Conservation (phyloP, 1,140 invertebrate genomes). For the Branchinecta lindahli region DNA sequence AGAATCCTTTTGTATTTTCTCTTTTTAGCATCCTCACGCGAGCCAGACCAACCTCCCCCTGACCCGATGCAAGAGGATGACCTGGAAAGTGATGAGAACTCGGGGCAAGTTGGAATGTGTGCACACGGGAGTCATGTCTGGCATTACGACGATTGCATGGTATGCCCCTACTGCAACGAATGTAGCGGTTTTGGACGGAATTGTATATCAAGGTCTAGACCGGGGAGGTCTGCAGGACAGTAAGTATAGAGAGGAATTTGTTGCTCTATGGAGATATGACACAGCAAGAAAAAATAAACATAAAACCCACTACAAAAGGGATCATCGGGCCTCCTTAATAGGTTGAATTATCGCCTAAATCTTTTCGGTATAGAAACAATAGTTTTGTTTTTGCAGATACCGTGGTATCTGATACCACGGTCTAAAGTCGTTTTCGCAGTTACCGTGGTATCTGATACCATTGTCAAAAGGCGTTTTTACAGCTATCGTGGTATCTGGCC, state of each 20-base stretch:
- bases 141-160: conserved; percentile 65
- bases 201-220: conserved; percentile 59
- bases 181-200: conserved; percentile 80
- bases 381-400: no score
- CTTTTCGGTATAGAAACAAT: background rate
- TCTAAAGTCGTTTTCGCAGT: no score
- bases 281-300: no score
- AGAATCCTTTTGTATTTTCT: background rate
- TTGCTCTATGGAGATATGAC: no score
- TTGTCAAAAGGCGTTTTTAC: no score
- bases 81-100: conserved; percentile 40
- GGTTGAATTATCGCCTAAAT: background rate
- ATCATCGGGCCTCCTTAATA: background rate
- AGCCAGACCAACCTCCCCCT: conserved; percentile 21
- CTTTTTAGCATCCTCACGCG: conserved; percentile 7
- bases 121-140: conserved; percentile 55
- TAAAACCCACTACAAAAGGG: no score
- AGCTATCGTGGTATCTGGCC: no score
- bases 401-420: no score
- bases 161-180: conserved; percentile 78
- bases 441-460: no score
- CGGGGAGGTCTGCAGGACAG: conserved; percentile 70
- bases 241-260: conserved; percentile 37
- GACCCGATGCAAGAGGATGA: conserved; percentile 41
- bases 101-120: conserved; percentile 37